A percentile compares a stretch with the other conserved stretches of the same genome.
These are phyloP conservation scores for Nemopilema nomurai DNA, from an alignment of 30 jellyfish, hydroid and myxozoan genomes.

Conservation along the genomic window DNA sequence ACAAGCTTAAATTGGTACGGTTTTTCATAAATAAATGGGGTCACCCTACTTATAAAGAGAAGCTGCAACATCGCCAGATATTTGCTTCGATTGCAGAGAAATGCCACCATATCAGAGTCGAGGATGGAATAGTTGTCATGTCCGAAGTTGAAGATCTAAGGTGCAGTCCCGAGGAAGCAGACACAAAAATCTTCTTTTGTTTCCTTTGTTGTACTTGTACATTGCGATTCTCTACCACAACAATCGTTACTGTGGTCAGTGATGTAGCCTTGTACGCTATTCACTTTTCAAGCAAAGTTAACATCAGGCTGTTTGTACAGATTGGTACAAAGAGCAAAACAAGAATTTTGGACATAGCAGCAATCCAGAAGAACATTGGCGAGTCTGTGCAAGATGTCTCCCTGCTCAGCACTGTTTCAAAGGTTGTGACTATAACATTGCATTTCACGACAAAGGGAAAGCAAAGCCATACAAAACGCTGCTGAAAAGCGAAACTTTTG, in stretches of 20 bases:
- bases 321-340: slow-evolving; percentile 14
- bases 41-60: slow-evolving; percentile 12
- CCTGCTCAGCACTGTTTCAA: too few relatives aligned
- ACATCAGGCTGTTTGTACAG: slow-evolving; percentile 15
- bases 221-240: slow-evolving; percentile 6
- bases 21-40: slow-evolving; percentile 33
- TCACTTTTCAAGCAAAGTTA: slow-evolving; percentile 20
- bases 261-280: slow-evolving; percentile 30
- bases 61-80: slow-evolving; percentile 36
- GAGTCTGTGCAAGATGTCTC: slow-evolving; percentile 19
- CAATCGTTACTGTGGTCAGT: slow-evolving; percentile 58
- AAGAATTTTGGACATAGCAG: slow-evolving; percentile 46
- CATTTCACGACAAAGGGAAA: slow-evolving; percentile 41
- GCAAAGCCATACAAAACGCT: slow-evolving; percentile 35
- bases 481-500: slow-evolving; percentile 11
- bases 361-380: slow-evolving; percentile 22
- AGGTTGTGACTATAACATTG: slow-evolving; percentile 51
- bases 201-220: slow-evolving; percentile 24
- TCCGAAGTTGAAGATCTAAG: slow-evolving; percentile 12
- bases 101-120: slow-evolving; percentile 15
- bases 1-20: slow-evolving; percentile 40
- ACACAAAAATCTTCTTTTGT: slow-evolving; percentile 46
- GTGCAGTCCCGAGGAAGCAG: slow-evolving; percentile 53
- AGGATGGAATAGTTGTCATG: slow-evolving; percentile 3
- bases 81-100: slow-evolving; percentile 44